Evolutionary conservation across 2,113 vertebrate species (phyloP), one percentile per base, ranked within the genome.

Genomic region (Delphinus delphis): DNA sequence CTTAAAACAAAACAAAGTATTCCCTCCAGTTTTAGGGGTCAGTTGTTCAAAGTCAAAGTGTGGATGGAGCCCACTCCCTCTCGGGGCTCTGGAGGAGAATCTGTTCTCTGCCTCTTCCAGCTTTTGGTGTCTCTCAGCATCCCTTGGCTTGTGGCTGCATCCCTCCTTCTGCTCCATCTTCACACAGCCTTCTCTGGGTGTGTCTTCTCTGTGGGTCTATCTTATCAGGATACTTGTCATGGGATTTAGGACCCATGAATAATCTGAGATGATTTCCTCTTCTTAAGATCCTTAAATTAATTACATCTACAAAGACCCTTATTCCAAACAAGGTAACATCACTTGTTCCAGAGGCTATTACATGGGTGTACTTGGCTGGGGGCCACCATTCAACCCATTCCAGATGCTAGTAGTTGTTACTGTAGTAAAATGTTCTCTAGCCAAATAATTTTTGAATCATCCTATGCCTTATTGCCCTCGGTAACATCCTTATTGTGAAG

Each of bases 101-200:
- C 79, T 33, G 9, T 11, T 18, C 15, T 65, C 38, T 6, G 6
- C 74, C 26, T 47, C 12, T 6, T n/a, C 6, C 20, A 53, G 26
- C 18, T 18, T 10, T 2, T 67, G 13, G 0, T 11, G 44, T 18
- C 21, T 15, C 1, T 18, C 20, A 11, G 41, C 33, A 15, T 63
- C 23, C 9, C 47, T 36, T 44, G 23, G 6, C 13, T 23, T 41
- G 44, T 44, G 33, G 4, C 10, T 13, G 0, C 14, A 4, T 8
- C 33, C n/a, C n/a, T 68, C 14, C 47, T 13, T 50, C 13, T n/a
- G 70, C 12, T 26, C 2, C 3, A 38, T 41, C 26, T 47, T 47
- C 11, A 17, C 0, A 2, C 1, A 60, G n/a, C 6, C 5, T 62
- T 25, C 58, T 83, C 7, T 23, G 1, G 0, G 21, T 17, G 1